phyloP scores from a whole-genome alignment of 2,888 invertebrate species.

The Mamestra brassicae region DNA sequence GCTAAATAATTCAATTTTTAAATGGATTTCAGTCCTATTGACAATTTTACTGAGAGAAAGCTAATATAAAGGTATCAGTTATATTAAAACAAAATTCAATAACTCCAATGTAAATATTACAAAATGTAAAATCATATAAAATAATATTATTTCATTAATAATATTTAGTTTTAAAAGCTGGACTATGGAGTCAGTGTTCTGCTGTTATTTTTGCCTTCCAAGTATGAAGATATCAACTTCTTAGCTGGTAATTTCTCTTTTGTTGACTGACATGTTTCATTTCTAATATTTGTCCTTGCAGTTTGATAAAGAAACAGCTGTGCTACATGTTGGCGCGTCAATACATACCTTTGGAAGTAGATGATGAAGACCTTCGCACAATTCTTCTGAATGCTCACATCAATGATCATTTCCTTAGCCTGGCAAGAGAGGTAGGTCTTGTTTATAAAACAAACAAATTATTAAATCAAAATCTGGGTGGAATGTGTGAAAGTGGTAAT shows the following conservation, averaged over 20 bases:
- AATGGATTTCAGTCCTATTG: not conserved
- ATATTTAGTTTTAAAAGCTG: no score
- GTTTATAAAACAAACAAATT: not conserved
- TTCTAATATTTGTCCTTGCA: slow-evolving; percentile 78
- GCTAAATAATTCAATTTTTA: not conserved
- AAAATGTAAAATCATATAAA: no score
- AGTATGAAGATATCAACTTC: not conserved
- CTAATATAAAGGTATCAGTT: no score
- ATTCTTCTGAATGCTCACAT: slow-evolving; percentile 98
- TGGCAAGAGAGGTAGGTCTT: slow-evolving; percentile 95
- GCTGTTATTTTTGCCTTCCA: not conserved
- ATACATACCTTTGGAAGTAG: slow-evolving; percentile 96
- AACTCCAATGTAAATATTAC: no score
- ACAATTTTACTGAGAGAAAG: no score
- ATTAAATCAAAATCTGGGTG: no score
- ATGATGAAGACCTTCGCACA: slow-evolving; percentile 95
- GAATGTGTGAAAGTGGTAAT: no score
- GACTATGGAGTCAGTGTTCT: not conserved
- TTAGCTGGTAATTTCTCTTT: not conserved
- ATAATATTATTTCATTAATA: no score
- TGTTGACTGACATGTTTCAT: not conserved
- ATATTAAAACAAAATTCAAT: no score
- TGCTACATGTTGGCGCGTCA: slow-evolving; percentile 99
- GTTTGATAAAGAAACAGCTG: slow-evolving; percentile 97
- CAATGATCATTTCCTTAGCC: slow-evolving; percentile 97